Percentiles rank a stretch among this genome's conserved stretches.
Evolutionary conservation across 2,888 invertebrate species (phyloP).

Genomic region (Argyresthia albistria): DNA sequence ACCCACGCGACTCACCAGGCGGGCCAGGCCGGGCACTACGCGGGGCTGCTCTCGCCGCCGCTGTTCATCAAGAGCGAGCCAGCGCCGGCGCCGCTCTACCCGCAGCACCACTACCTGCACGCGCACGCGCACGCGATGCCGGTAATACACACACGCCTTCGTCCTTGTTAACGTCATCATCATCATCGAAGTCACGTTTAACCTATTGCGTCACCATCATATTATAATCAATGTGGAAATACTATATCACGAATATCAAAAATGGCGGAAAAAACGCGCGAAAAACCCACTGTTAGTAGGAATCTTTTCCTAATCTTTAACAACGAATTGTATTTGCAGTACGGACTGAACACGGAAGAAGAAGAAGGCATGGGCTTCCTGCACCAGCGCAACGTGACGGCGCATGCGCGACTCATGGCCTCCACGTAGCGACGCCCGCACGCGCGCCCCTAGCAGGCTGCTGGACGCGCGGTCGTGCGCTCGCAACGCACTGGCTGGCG

Average conservation of each 20-base stretch:
- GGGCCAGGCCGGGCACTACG: slow-evolving; percentile 10
- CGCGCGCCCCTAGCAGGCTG: background rate
- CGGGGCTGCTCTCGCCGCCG: slow-evolving; percentile 31
- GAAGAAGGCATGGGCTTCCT: slow-evolving; percentile 82
- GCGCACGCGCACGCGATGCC: slow-evolving; percentile 70
- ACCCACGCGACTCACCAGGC: slow-evolving; percentile 9
- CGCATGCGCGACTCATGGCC: slow-evolving; percentile 87
- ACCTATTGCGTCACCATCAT: background rate
- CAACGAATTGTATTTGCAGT: slow-evolving; percentile 23
- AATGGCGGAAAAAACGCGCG: too few species aligned
- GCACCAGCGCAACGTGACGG: slow-evolving; percentile 89
- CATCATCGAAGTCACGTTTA: background rate
- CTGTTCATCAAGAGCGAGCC: slow-evolving; percentile 65
- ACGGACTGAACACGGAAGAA: slow-evolving; percentile 47
- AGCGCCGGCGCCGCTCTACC: slow-evolving; percentile 35
- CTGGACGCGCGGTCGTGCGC: background rate
- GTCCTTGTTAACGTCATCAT: background rate
- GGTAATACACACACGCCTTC: slow-evolving; percentile 19
- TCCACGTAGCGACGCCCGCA: slow-evolving; percentile 74
- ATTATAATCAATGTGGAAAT: too few species aligned
- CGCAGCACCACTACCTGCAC: slow-evolving; percentile 71
- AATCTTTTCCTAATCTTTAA: too few species aligned
- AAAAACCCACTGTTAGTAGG: too few species aligned
- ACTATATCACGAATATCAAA: too few species aligned
- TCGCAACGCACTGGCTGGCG: background rate